A percentile compares a stretch with the other conserved stretches of the same genome.
Conservation (phyloP, 1,140 invertebrate genomes). For the Drosophila orena region DNA sequence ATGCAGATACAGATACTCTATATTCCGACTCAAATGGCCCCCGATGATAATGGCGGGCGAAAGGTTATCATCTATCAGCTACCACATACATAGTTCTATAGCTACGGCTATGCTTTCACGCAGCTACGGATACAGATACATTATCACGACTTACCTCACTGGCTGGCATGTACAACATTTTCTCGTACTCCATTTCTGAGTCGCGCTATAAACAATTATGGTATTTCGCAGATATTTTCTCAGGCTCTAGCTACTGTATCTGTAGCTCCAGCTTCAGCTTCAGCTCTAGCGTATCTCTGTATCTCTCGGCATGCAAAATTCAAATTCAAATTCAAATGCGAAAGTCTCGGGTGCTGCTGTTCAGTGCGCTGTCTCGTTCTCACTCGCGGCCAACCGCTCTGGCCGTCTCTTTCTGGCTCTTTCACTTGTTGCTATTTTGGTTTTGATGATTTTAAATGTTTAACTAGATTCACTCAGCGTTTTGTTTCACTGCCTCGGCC, state of each 20-base stretch:
- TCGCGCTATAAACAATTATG: conserved; percentile 19
- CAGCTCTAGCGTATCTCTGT: conserved; percentile 19
- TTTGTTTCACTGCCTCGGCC: conserved; percentile 38
- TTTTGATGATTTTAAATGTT: conserved; percentile 54
- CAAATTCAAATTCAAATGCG: conserved; percentile 55
- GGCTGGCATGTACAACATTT: conserved; percentile 68
- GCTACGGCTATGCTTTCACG: conserved; percentile 8
- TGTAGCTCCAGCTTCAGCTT: conserved; percentile 31
- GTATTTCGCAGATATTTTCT: conserved; percentile 31
- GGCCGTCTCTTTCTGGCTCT: conserved; percentile 41
- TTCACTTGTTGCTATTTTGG: conserved; percentile 63
- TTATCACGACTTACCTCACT: conserved; percentile 61
- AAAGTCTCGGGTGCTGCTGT: conserved; percentile 48
- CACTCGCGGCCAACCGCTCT: conserved; percentile 32
- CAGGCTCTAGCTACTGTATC: conserved; percentile 30
- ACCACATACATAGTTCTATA: conserved; percentile 44
- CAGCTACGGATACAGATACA: conserved; percentile 5
- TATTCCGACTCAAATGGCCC: conserved; percentile 29
- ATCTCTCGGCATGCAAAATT: conserved; percentile 64
- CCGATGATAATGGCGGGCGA: conserved; percentile 63
- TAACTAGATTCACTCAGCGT: conserved; percentile 50
- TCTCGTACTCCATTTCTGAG: conserved; percentile 77
- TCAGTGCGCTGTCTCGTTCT: conserved; percentile 50
- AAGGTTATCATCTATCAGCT: conserved; percentile 61
- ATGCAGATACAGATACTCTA: conserved; percentile 31